Evolutionary conservation across 2,797 vertebrate species (phyloP).

Genomic region (Halcyon leucocephala): DNA sequence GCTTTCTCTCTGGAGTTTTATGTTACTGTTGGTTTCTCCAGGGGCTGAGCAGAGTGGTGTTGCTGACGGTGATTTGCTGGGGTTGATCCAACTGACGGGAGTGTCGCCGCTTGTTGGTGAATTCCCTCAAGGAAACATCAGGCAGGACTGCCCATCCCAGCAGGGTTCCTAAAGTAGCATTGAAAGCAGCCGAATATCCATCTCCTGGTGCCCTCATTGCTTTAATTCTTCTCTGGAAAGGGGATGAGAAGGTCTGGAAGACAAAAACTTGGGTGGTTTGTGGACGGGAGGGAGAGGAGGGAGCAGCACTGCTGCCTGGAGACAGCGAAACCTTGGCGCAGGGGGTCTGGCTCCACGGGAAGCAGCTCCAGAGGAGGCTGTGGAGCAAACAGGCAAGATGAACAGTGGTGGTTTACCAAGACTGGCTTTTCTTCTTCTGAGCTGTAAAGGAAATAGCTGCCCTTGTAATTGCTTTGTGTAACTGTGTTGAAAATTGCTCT

Average conservation of each 20-base stretch:
- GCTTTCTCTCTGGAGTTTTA: not conserved
- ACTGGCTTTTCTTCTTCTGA: not conserved
- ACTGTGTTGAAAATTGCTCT: not conserved
- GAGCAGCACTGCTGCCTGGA: too few relatives aligned
- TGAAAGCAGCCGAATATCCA: not conserved
- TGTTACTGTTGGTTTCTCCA: not conserved
- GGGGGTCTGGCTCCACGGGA: not conserved
- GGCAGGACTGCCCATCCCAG: not conserved
- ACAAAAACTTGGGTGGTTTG: not conserved
- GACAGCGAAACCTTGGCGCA: not conserved
- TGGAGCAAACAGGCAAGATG: not conserved
- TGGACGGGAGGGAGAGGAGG: not conserved
- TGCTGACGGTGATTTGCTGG: not conserved
- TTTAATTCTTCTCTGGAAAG: not conserved
- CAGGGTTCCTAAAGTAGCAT: not conserved
- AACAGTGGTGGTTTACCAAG: not conserved
- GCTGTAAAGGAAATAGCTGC: not conserved
- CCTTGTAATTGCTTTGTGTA: not conserved
- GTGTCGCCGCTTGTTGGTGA: not conserved
- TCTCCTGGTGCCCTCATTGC: not conserved
- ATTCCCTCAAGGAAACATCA: not conserved
- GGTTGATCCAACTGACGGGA: accelerated
- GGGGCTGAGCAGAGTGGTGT: not conserved
- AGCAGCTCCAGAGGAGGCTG: not conserved
- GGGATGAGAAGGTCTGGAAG: not conserved